Base-by-base conservation (phyloP, 2,797 vertebrate species). In the Amphiprion clarkii region DNA sequence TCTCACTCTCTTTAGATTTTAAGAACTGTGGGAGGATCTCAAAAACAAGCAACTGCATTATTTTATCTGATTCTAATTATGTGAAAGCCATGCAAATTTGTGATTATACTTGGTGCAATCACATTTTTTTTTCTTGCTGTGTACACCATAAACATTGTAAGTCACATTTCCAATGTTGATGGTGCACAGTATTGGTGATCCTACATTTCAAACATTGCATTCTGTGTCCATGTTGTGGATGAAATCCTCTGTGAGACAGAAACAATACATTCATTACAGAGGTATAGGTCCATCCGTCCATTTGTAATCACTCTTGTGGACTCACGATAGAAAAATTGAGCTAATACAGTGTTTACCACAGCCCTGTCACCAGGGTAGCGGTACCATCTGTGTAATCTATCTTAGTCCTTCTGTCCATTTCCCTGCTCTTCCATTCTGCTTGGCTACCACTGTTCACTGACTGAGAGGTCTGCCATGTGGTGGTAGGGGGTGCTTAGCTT, bases 371-470 rank as follows among this genome's bases (percentile, higher is more conserved):
- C 2, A 21, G 31, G 31, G 44, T n/a, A 55, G 57, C 48, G 21
- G 33, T 16, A 56, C 67, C 46, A 64, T 71, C 67, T 71, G 60
- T 1, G 5, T 67, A 58, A 82, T 71, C 55, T 49, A 21, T 74
- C 58, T 68, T 6, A 23, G 71, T 49, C 61, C 19, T 49, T 29
- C 48, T 42, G 56, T 72, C 72, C 74, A 55, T 79, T 79, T 69
- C 54, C 55, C 59, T 44, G 52, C 58, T 46, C 67, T 40, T 82
- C 54, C 71, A 59, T 84, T 85, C 79, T 83, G 85, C 85, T 70
- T 21, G 75, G 83, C 64, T 70, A 27, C 67, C 53, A 29, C 40
- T 58, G 51, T 67, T 72, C 53, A 21, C 55, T 63, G 82, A 79
- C 78, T 82, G 67, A 78, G 71, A 71, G 33, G 69, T 76, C 82